A percentile compares a stretch with the other conserved stretches of the same genome.
Evolutionary conservation across 2,113 vertebrate species (phyloP).

Genomic region (Bucco capensis): DNA sequence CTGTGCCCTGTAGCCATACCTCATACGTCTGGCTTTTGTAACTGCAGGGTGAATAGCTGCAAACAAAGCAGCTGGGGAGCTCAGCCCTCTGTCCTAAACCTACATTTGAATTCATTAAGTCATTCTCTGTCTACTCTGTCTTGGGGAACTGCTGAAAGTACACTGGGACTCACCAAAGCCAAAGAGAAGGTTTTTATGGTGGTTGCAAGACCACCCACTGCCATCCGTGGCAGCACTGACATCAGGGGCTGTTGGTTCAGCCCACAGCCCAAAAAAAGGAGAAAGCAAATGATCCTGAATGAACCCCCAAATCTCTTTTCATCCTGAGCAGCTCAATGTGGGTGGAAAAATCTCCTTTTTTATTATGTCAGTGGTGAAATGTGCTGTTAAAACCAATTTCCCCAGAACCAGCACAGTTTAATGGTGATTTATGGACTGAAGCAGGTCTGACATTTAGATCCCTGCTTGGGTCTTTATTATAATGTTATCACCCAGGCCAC

Average conservation of each 20-base stretch:
- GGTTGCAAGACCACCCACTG: not conserved
- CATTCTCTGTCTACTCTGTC: not conserved
- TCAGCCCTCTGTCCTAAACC: not conserved
- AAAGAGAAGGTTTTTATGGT: not conserved
- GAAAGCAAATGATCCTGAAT: not conserved
- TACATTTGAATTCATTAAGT: not conserved
- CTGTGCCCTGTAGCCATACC: not conserved
- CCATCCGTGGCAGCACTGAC: fast-evolving
- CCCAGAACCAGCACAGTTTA: not conserved
- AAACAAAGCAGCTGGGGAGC: not conserved
- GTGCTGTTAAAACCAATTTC: constrained; percentile 33
- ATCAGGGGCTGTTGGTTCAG: not conserved
- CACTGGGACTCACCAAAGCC: not conserved
- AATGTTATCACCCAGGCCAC: not conserved
- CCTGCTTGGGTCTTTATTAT: not conserved
- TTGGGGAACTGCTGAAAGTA: not conserved
- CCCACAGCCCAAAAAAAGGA: not conserved
- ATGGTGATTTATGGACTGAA: not conserved
- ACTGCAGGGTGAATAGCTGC: not conserved
- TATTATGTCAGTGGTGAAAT: not conserved
- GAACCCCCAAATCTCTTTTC: not conserved
- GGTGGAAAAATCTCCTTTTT: not conserved
- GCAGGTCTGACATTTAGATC: not conserved
- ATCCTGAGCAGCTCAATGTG: not conserved
- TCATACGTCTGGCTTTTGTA: not conserved